Conservation (phyloP, 2,797 vertebrate species). For the Threskiornis aethiopicus region DNA sequence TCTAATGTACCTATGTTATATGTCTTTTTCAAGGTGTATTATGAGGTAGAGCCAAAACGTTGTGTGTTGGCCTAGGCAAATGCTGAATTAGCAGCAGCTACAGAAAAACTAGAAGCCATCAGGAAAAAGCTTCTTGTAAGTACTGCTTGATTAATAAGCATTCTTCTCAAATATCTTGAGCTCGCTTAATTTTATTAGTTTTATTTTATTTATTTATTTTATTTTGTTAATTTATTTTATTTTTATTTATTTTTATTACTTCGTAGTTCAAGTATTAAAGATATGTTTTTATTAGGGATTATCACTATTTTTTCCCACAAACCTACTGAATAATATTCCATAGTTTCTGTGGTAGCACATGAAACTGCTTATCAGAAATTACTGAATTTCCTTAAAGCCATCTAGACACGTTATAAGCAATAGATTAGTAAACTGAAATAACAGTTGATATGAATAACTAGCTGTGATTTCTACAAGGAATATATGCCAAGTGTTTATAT, state of each 20-base stretch:
- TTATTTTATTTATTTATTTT: neutral
- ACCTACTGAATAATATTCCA: neutral
- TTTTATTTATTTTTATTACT: neutral
- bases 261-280: neutral
- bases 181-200: neutral
- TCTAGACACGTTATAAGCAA: neutral
- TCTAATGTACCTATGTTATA: neutral
- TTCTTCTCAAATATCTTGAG: neutral
- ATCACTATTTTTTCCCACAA: neutral
- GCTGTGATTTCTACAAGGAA: neutral
- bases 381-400: neutral
- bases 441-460: neutral
- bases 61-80: conserved; percentile 80
- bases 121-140: conserved; percentile 83
- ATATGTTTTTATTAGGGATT: neutral
- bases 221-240: neutral
- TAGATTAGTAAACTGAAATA: neutral
- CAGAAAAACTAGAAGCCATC: conserved; percentile 79
- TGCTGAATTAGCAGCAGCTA: conserved; percentile 78
- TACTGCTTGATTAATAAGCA: neutral
- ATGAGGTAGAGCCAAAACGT: conserved; percentile 83
- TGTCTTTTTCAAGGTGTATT: conserved; percentile 76
- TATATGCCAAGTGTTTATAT: neutral
- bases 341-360: neutral
- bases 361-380: neutral